Evolutionary conservation across 2,113 vertebrate species (phyloP).

Genomic region (Piaya cayana): DNA sequence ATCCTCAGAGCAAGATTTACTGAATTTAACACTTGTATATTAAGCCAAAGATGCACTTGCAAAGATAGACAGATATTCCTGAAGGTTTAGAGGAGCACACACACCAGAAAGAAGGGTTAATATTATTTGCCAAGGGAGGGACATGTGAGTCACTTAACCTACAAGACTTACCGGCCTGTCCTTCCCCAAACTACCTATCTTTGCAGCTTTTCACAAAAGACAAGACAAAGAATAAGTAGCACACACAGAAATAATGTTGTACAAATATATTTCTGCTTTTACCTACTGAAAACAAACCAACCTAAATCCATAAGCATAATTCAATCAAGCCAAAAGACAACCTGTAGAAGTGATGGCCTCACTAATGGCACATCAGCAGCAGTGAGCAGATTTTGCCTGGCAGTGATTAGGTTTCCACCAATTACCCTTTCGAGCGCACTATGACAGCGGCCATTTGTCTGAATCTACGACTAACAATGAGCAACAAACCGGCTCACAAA

Average conservation of each 20-base stretch:
- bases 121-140: not conserved
- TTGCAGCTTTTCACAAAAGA: not conserved
- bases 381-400: not conserved
- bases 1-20: not conserved
- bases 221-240: not conserved
- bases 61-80: not conserved
- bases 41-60: not conserved
- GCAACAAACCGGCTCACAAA: not conserved
- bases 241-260: not conserved
- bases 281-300: not conserved
- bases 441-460: conserved; percentile 37
- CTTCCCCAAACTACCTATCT: not conserved
- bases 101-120: not conserved
- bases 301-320: not conserved
- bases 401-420: conserved; percentile 51
- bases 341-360: not conserved
- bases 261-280: not conserved
- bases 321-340: conserved; percentile 1
- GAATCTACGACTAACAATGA: not conserved
- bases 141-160: not conserved
- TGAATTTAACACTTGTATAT: not conserved
- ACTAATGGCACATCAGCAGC: conserved; percentile 17
- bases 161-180: not conserved
- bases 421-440: not conserved
- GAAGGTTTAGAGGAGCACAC: not conserved